These are phyloP conservation scores for Scytalopus superciliaris DNA, from an alignment of 2,113 vertebrate genomes.

Conservation along the genomic window DNA sequence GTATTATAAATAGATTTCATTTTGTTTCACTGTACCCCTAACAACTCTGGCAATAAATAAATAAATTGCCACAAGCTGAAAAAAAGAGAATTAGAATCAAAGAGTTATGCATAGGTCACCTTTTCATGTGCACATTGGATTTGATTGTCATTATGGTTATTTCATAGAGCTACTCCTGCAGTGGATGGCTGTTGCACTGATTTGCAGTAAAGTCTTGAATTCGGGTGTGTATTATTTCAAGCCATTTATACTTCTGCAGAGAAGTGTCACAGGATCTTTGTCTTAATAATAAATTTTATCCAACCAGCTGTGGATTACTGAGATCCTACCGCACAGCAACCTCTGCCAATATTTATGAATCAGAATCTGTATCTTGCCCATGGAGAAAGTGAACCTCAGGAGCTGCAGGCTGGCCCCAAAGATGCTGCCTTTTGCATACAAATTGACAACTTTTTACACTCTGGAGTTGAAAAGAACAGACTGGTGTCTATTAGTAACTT, in stretches of 20 bases:
- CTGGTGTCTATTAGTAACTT: not conserved
- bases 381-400: not conserved
- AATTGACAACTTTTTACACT: not conserved
- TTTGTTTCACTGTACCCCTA: not conserved
- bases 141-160: not conserved
- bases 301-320: not conserved
- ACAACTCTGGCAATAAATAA: conserved; percentile 9
- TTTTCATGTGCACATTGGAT: not conserved
- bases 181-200: not conserved
- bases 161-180: not conserved
- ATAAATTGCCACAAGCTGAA: not conserved
- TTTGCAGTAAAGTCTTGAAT: not conserved
- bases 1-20: conserved; percentile 7
- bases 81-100: not conserved
- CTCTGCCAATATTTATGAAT: not conserved
- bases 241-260: not conserved
- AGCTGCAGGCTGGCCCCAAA: not conserved
- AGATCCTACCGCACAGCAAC: not conserved
- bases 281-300: not conserved
- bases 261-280: not conserved
- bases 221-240: not conserved
- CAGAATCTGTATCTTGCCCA: not conserved
- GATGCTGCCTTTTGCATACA: not conserved
- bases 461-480: not conserved
- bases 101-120: not conserved